Evolutionary conservation across 2,888 invertebrate species (phyloP).

Genomic region (Tinea pellionella): DNA sequence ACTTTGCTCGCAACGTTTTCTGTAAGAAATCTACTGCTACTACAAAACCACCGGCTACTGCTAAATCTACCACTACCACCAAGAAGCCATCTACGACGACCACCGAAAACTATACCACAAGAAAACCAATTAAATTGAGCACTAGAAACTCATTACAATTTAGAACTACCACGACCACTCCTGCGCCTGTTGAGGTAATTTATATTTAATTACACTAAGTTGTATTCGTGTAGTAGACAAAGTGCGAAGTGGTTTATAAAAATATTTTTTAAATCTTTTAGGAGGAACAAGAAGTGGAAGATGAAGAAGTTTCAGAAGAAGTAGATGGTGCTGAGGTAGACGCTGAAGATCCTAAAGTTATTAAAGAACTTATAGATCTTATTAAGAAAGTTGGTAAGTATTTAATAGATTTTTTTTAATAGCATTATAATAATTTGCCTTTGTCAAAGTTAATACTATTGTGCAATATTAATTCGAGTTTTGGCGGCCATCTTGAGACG

Average conservation of each 20-base stretch:
- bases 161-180: slow-evolving; percentile 46
- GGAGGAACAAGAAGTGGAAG: slow-evolving; percentile 28
- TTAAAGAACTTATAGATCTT: slow-evolving; percentile 85
- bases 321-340: slow-evolving; percentile 40
- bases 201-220: too few relatives aligned
- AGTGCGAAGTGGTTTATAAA: too few relatives aligned
- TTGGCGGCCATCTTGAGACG: too few relatives aligned
- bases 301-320: slow-evolving; percentile 20
- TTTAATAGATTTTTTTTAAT: not conserved
- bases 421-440: too few relatives aligned
- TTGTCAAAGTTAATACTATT: too few relatives aligned
- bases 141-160: slow-evolving; percentile 51
- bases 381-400: slow-evolving; percentile 84
- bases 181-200: slow-evolving; percentile 47
- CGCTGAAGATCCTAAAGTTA: slow-evolving; percentile 80
- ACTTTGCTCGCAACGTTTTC: slow-evolving; percentile 88
- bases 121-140: slow-evolving; percentile 47
- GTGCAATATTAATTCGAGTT: too few relatives aligned
- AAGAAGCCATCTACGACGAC: slow-evolving; percentile 55
- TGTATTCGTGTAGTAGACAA: too few relatives aligned
- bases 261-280: not conserved
- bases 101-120: slow-evolving; percentile 47
- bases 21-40: slow-evolving; percentile 75
- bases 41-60: slow-evolving; percentile 47
- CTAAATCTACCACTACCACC: slow-evolving; percentile 54